Conservation (phyloP, 2,797 vertebrate species). For the Nyctibius grandis region DNA sequence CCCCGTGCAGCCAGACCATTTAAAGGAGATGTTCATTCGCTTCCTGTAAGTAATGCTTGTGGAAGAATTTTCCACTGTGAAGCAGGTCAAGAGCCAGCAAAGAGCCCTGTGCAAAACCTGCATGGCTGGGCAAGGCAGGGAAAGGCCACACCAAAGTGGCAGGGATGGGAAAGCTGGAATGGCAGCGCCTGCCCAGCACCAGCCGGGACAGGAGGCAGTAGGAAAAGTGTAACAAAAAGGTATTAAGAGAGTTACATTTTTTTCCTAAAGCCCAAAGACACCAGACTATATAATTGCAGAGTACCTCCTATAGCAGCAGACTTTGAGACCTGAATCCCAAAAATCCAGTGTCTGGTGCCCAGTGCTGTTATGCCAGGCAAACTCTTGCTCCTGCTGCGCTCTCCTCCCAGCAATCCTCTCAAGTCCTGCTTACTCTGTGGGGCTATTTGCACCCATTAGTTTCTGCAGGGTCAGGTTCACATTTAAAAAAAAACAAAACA, state of each 20-base stretch:
- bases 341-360: background rate
- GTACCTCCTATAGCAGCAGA: background rate
- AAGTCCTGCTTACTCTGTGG: background rate
- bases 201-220: background rate
- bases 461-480: background rate
- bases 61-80: conserved; percentile 57
- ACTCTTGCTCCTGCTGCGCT: background rate
- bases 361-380: background rate
- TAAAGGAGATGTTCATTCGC: conserved; percentile 19
- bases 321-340: background rate
- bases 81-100: conserved; percentile 10
- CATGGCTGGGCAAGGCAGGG: background rate
- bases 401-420: background rate
- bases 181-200: background rate
- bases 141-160: background rate
- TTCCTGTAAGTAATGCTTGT: conserved; percentile 40
- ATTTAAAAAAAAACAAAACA: background rate
- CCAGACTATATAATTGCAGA: background rate
- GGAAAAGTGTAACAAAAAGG: background rate
- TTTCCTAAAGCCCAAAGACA: background rate
- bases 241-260: background rate
- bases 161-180: background rate
- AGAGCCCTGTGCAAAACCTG: background rate
- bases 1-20: background rate
- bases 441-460: background rate